Conservation (phyloP, 2,797 vertebrate genomes). For the Pyrocephalus nanus region DNA sequence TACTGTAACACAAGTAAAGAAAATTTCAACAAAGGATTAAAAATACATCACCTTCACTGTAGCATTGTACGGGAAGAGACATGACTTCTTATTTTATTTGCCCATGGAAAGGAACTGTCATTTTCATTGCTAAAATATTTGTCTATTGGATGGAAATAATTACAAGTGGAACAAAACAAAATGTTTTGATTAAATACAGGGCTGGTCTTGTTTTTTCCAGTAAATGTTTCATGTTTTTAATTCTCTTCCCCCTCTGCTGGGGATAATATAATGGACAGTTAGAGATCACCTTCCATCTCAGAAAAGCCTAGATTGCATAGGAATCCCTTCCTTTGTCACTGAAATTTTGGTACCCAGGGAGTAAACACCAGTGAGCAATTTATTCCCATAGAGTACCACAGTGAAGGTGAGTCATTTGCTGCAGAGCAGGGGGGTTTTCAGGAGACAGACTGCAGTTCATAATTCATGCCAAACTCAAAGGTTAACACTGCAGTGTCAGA, state of each 20-base stretch:
- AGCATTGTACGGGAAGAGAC: neutral
- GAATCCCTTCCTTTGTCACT: neutral
- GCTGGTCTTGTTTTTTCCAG: slow-evolving; percentile 49
- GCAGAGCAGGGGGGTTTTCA: neutral
- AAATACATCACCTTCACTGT: neutral
- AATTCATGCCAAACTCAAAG: neutral
- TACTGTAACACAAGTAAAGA: slow-evolving; percentile 28
- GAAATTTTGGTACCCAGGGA: neutral
- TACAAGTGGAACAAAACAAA: slow-evolving; percentile 48
- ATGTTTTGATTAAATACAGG: slow-evolving; percentile 49
- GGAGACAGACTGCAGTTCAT: neutral
- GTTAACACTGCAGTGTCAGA: slow-evolving; percentile 16
- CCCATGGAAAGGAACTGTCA: neutral
- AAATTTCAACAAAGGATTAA: slow-evolving; percentile 1
- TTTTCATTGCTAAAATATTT: slow-evolving; percentile 43
- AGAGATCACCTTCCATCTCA: neutral
- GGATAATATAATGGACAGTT: neutral
- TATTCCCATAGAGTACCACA: neutral
- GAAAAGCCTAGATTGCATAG: neutral
- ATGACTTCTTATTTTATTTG: neutral
- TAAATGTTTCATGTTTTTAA: slow-evolving; percentile 39
- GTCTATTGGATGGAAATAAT: slow-evolving; percentile 51
- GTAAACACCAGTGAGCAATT: neutral
- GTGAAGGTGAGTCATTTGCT: neutral
- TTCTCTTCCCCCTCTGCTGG: neutral